Evolutionary conservation across 2,797 vertebrate genomes (phyloP).

Genomic region (Bufotes viridis): DNA sequence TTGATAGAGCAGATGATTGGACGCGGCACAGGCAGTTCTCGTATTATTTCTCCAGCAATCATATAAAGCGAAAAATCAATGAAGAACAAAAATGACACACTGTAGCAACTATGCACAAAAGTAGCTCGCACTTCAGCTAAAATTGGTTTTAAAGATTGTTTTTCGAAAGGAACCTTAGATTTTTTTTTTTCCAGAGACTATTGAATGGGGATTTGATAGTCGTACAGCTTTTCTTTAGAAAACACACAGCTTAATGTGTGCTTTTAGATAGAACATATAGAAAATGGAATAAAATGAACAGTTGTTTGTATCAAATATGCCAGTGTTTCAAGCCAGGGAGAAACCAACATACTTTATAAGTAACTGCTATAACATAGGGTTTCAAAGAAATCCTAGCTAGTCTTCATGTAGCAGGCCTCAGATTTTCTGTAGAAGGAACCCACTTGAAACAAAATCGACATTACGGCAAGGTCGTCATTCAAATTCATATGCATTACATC

Average conservation of each 20-base stretch:
- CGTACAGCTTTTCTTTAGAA: neutral
- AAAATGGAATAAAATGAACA: neutral
- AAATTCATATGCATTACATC: too few species aligned
- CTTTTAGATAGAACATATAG: neutral
- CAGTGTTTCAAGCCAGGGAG: neutral
- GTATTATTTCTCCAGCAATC: slow-evolving; percentile 49
- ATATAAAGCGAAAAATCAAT: slow-evolving; percentile 53
- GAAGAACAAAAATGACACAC: slow-evolving; percentile 37
- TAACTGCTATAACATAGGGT: neutral
- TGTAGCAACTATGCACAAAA: slow-evolving; percentile 27
- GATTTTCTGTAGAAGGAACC: too few species aligned
- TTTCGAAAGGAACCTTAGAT: slow-evolving; percentile 5
- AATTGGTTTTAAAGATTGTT: slow-evolving; percentile 50
- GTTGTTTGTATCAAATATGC: neutral
- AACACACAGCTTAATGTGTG: neutral
- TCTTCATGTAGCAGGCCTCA: neutral
- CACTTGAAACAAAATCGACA: too few species aligned
- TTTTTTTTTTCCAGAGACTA: neutral
- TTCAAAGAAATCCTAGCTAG: neutral
- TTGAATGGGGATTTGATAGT: slow-evolving; percentile 16
- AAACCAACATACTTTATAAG: neutral
- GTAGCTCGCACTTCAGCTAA: slow-evolving; percentile 13
- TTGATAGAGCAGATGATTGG: slow-evolving; percentile 33
- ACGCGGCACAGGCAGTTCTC: slow-evolving; percentile 1
- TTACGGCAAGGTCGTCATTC: too few species aligned